These are phyloP conservation scores for Hucho hucho DNA, from an alignment of 2,113 vertebrate genomes.

Conservation along the genomic window DNA sequence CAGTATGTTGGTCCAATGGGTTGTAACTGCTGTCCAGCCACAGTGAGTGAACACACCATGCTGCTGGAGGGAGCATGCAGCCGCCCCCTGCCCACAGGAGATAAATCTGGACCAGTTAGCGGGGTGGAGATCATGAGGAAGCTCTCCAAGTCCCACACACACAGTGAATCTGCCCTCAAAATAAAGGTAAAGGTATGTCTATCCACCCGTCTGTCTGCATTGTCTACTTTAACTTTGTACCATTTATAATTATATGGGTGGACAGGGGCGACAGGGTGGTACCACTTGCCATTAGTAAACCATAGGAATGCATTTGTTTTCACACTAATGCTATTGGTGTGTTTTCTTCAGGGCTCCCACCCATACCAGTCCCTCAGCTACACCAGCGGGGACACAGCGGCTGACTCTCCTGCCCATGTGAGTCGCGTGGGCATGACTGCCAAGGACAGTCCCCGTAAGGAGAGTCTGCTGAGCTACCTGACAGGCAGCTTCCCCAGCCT, in stretches of 20 bases:
- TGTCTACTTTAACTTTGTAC: background rate
- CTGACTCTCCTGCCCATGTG: conserved; percentile 91
- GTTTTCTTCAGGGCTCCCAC: conserved; percentile 83
- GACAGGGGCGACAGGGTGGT: no score
- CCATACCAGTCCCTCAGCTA: conserved; percentile 97
- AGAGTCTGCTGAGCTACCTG: conserved; percentile 93
- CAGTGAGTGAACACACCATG: conserved; percentile 97
- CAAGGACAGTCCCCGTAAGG: conserved; percentile 93
- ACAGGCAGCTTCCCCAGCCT: conserved; percentile 96
- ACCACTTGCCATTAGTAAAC: background rate
- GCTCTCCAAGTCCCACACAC: conserved; percentile 92
- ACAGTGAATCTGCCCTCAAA: conserved; percentile 90
- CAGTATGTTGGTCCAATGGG: background rate
- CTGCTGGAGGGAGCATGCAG: conserved; percentile 86
- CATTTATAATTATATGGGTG: no score
- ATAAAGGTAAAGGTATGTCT: conserved; percentile 82
- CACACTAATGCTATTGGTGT: background rate
- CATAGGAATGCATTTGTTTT: background rate
- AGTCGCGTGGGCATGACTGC: conserved; percentile 78
- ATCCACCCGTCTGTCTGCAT: background rate
- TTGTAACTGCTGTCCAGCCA: conserved; percentile 73
- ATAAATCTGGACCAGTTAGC: conserved; percentile 86
- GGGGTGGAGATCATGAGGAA: conserved; percentile 98
- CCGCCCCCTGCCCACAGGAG: conserved; percentile 84
- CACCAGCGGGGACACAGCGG: conserved; percentile 94